Percentiles rank a stretch among this genome's conserved stretches.
These are phyloP conservation scores for Hestina assimilis DNA, from an alignment of 1,140 invertebrate species.

Conservation along the genomic window DNA sequence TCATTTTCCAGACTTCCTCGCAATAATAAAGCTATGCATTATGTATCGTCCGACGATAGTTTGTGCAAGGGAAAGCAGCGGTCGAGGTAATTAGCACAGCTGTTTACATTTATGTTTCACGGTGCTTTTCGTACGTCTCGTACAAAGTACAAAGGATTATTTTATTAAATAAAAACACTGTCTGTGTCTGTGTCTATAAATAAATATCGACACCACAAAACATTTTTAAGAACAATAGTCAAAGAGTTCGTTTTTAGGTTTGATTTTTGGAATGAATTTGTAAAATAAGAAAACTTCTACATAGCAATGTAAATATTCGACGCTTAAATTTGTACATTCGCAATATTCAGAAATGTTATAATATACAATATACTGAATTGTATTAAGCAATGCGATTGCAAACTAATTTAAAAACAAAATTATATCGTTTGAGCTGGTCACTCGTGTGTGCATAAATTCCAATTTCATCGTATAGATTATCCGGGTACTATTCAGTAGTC, in stretches of 20 bases:
- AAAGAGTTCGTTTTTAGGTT: too few species aligned
- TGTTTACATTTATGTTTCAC: slow-evolving; percentile 22
- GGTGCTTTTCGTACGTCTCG: slow-evolving; percentile 14
- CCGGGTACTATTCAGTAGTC: not conserved
- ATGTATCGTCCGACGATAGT: slow-evolving; percentile 11
- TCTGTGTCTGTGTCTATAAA: not conserved
- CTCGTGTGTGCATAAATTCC: not conserved
- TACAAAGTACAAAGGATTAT: slow-evolving; percentile 16
- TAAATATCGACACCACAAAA: not conserved
- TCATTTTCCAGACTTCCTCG: slow-evolving; percentile 15
- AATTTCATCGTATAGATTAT: not conserved
- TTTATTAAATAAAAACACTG: slow-evolving; percentile 14
- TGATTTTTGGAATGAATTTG: too few species aligned
- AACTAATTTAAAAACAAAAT: too few species aligned
- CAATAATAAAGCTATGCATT: slow-evolving; percentile 23
- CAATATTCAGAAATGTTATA: too few species aligned
- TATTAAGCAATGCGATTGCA: too few species aligned
- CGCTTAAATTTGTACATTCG: too few species aligned
- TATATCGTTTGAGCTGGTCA: too few species aligned
- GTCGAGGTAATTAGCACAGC: slow-evolving; percentile 27
- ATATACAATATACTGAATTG: too few species aligned
- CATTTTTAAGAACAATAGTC: too few species aligned
- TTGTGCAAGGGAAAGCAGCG: slow-evolving; percentile 20
- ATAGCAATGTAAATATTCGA: too few species aligned
- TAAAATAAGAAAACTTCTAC: too few species aligned